Conservation (phyloP, 1,140 invertebrate genomes). For the Apis mellifera region Amel_HAv3.1 CM009942.2:11481001-11481500, state of each 20-base stretch:
- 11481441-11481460: too few species aligned
- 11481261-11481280: too few species aligned
- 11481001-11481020: constrained; percentile 48
- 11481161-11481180: neutral
- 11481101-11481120: constrained; percentile 8
- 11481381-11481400: neutral
- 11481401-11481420: neutral
- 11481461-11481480: too few species aligned
- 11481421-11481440: neutral
- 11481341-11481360: neutral
- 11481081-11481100: neutral
- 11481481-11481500: neutral
- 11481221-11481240: too few species aligned
- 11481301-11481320: too few species aligned
- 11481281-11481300: too few species aligned
- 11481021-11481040: constrained; percentile 43
- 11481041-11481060: constrained; percentile 28
- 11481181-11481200: neutral
- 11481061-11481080: constrained; percentile 33
- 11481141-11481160: neutral
- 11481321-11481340: neutral
- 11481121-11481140: neutral
- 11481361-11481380: too few species aligned
- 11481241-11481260: too few species aligned
- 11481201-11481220: neutral